These are phyloP conservation scores for Andrena marginata DNA, from an alignment of 2,888 invertebrate genomes.

Conservation along the genomic window DNA sequence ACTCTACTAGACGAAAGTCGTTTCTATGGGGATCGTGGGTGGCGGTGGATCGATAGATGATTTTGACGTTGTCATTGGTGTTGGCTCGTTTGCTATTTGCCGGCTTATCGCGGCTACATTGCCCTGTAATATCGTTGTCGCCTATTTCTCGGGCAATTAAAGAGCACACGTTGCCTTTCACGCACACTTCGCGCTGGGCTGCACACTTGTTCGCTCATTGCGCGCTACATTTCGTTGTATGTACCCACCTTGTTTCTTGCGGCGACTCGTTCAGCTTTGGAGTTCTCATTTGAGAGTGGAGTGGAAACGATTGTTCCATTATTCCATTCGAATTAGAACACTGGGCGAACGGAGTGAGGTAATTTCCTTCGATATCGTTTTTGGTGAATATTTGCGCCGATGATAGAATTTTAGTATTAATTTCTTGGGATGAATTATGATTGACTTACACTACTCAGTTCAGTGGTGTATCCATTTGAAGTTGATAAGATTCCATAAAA, in stretches of 20 bases:
- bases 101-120: slow-evolving; percentile 3
- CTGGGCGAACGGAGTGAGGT: not conserved
- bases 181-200: not conserved
- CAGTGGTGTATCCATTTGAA: not conserved
- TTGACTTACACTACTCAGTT: slow-evolving; percentile 1
- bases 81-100: slow-evolving; percentile 33
- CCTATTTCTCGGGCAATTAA: not conserved
- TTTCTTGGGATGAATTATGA: not conserved
- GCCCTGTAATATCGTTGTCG: not conserved
- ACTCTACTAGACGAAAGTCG: slow-evolving; percentile 7
- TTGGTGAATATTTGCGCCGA: slow-evolving; percentile 10
- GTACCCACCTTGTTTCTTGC: not conserved
- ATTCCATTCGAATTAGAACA: not conserved
- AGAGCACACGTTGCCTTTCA: slow-evolving; percentile 10
- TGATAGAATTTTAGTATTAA: too few species aligned
- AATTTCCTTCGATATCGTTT: not conserved
- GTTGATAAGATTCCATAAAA: not conserved
- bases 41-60: slow-evolving; percentile 11
- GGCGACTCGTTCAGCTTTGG: not conserved
- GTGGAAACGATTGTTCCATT: not conserved
- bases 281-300: slow-evolving; percentile 3
- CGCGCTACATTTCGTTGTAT: not conserved
- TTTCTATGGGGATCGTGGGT: slow-evolving; percentile 14
- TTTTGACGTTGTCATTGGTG: slow-evolving; percentile 39
- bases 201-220: slow-evolving; percentile 3